phyloP scores from a whole-genome alignment of 2,888 invertebrate genomes.

The Sicus ferrugineus region DNA sequence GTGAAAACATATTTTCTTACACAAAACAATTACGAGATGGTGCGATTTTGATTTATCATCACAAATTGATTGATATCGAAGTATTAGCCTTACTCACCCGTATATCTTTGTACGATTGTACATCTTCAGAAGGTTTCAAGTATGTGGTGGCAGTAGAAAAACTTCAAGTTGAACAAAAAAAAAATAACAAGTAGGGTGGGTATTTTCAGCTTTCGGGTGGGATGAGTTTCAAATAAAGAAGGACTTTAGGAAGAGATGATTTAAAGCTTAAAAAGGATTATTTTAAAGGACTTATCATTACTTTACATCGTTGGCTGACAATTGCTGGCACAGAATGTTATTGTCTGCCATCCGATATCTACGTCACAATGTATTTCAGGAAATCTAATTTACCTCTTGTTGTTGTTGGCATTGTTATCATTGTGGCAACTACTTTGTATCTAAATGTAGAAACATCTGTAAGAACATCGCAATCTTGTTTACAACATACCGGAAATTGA shows the following conservation, averaged over 20 bases:
- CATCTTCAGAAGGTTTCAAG: too few species aligned
- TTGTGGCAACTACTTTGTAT: conserved; percentile 12
- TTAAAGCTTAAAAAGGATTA: too few species aligned
- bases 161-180: too few species aligned
- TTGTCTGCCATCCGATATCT: background rate
- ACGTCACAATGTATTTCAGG: background rate
- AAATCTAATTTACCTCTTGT: background rate
- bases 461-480: background rate
- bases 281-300: too few species aligned
- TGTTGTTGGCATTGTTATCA: background rate
- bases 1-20: background rate
- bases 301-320: too few species aligned
- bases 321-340: background rate
- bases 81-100: background rate
- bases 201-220: too few species aligned
- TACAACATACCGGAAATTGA: conserved; percentile 54
- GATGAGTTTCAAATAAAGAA: too few species aligned
- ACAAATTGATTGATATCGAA: background rate
- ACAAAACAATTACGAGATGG: background rate
- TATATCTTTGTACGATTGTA: too few species aligned
- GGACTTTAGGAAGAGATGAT: too few species aligned
- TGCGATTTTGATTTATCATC: background rate
- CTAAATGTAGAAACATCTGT: background rate
- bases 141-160: too few species aligned
- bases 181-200: too few species aligned